A percentile compares a stretch with the other conserved stretches of the same genome.
phyloP scores from a whole-genome alignment of 2,113 vertebrate genomes.

The Zosterops lateralis region DNA sequence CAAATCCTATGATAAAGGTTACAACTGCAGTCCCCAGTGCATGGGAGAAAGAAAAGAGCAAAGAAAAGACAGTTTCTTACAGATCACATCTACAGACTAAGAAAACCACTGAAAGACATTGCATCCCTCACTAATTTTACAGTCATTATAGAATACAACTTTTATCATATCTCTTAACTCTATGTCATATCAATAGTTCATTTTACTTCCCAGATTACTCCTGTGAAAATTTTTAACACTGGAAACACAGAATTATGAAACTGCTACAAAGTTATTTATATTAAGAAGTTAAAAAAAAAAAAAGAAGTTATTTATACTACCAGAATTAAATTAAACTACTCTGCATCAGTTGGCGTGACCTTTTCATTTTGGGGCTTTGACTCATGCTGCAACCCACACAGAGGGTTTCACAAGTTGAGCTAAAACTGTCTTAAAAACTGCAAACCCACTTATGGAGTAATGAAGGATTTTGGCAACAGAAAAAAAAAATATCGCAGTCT shows the following conservation, averaged over 20 bases:
- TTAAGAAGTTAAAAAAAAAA: background rate
- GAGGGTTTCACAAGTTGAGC: background rate
- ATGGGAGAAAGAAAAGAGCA: background rate
- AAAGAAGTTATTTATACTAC: slow-evolving; percentile 26
- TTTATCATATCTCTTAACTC: background rate
- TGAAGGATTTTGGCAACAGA: background rate
- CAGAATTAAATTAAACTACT: slow-evolving; percentile 31
- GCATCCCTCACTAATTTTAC: background rate
- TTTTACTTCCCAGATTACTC: slow-evolving; percentile 3
- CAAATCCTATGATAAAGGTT: background rate
- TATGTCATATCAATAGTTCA: background rate
- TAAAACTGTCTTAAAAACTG: slow-evolving; percentile 34
- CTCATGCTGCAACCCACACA: slow-evolving; percentile 55
- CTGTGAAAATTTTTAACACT: background rate
- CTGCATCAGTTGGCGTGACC: slow-evolving; percentile 22
- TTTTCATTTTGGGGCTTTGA: slow-evolving; percentile 57
- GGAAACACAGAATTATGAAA: slow-evolving; percentile 20
- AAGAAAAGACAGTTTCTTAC: background rate
- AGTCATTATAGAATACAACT: background rate
- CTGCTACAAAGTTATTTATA: slow-evolving; percentile 31
- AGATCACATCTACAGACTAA: background rate
- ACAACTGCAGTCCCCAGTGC: background rate
- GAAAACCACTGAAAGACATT: background rate
- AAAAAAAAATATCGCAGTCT: background rate
- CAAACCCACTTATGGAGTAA: background rate